Evolutionary conservation across 2,888 invertebrate species (phyloP), one percentile per base, ranked within the genome.

Genomic region (Oligia strigilis): DNA sequence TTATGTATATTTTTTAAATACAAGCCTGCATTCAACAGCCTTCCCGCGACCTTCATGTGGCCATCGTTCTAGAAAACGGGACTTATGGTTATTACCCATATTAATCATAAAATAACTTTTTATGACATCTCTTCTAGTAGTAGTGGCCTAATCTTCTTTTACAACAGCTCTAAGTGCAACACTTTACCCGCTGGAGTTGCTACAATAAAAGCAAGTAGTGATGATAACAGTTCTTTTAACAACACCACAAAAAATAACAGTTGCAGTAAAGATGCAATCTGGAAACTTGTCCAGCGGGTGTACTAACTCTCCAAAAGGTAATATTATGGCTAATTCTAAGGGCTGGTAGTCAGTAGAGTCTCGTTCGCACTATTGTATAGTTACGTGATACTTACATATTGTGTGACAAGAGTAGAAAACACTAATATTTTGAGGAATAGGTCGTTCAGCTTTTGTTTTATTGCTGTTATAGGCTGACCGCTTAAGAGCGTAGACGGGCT

Each of bases 211-310:
- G 43, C 60, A 67, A 72, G 66, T 58, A 74, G 52, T 70, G n/a
- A 72, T 72, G 40, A 60, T 84, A 88, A 81, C 77, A 64, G 78
- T 87, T 72, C 29, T 78, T 81, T 82, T n/a, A n/a, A n/a, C n/a
- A n/a, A n/a, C n/a, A n/a, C 55, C 46, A 75, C 73, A 78, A 80
- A 80, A 81, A 79, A 75, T 65, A 72, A 81, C 72, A 70, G 80
- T 64, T 80, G 49, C 69, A 80, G 66, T 88, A 84, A 75, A 82
- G 81, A 85, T 83, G 72, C 67, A 67, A 81, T 85, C 81, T 52
- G 69, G 29, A 23, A 78, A 86, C 77, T 62, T 40, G 85, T 67
- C 46, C 40, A 36, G 65, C 74, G 17, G 49, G 78, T 78, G 55
- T 66, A 65, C 72, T 81, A 71, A 82, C 60, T 70, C 52, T 81